phyloP scores from a whole-genome alignment of 2,888 invertebrate species.

The Cephus pulcher region DNA sequence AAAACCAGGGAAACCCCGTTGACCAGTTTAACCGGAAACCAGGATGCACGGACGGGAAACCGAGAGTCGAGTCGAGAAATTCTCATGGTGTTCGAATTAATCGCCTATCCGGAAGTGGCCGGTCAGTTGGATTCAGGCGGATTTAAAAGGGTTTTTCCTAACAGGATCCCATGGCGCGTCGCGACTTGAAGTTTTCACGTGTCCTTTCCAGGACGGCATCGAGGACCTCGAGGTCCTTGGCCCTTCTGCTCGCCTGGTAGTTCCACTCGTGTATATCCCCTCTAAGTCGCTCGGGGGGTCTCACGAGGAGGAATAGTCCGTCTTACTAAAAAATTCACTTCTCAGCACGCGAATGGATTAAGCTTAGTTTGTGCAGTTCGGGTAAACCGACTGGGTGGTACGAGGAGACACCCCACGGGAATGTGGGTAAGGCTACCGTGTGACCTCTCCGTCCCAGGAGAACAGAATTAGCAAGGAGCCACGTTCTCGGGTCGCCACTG shows the following conservation, averaged over 20 bases:
- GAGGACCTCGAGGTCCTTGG: slow-evolving; percentile 14
- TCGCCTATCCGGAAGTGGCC: no score
- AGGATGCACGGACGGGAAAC: no score
- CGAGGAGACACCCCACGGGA: slow-evolving; percentile 55
- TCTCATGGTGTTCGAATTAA: no score
- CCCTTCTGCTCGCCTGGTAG: slow-evolving; percentile 55
- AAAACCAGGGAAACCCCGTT: no score
- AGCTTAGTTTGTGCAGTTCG: no score
- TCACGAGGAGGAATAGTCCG: slow-evolving; percentile 10
- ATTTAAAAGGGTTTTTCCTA: slow-evolving; percentile 48
- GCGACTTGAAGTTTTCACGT: neutral
- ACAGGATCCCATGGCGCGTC: slow-evolving; percentile 42
- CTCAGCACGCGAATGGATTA: no score
- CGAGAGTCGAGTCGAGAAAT: no score
- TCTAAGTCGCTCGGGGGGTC: slow-evolving; percentile 54
- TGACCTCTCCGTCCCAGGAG: slow-evolving; percentile 66
- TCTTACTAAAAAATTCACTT: neutral
- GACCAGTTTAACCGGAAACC: no score
- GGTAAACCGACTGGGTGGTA: no score
- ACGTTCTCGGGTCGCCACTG: no score
- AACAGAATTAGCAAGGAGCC: slow-evolving; percentile 44
- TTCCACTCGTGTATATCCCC: slow-evolving; percentile 57
- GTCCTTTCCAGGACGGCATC: neutral
- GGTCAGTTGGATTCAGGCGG: slow-evolving; percentile 46
- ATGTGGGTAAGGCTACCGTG: slow-evolving; percentile 64